Percentiles rank a stretch among this genome's conserved stretches.
Evolutionary conservation across 2,888 invertebrate genomes (phyloP).

Genomic region (Celastrina argiolus): DNA sequence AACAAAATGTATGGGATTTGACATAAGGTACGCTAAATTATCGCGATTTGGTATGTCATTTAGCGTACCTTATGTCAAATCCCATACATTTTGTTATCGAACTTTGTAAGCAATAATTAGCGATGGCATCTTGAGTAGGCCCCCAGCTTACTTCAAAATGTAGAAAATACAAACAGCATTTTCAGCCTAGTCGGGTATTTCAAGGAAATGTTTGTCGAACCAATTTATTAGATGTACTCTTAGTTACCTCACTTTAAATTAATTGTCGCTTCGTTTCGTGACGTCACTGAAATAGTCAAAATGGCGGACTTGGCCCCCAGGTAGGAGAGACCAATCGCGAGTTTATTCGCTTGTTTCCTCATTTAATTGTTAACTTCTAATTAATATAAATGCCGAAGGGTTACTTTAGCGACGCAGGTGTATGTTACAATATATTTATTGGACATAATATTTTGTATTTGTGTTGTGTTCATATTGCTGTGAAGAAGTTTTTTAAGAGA

Average conservation of each 20-base stretch:
- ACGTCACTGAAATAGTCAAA: constrained; percentile 1
- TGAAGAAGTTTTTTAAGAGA: too few relatives aligned
- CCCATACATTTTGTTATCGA: too few relatives aligned
- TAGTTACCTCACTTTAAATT: not conserved
- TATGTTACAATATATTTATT: too few relatives aligned
- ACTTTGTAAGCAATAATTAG: too few relatives aligned
- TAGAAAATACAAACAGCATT: not conserved
- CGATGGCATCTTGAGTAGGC: too few relatives aligned
- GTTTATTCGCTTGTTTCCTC: not conserved
- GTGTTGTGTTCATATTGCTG: too few relatives aligned
- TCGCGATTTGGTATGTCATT: too few relatives aligned
- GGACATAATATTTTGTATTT: too few relatives aligned
- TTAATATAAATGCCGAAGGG: not conserved
- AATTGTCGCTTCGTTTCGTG: constrained; percentile 6
- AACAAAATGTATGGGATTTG: too few relatives aligned
- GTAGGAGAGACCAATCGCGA: not conserved
- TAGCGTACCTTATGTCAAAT: too few relatives aligned
- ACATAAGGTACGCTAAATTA: too few relatives aligned
- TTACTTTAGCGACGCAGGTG: not conserved
- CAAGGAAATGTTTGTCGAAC: not conserved
- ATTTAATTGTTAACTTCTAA: not conserved
- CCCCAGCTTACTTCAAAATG: too few relatives aligned
- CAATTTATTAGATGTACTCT: not conserved
- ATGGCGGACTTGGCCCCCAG: constrained; percentile 4
- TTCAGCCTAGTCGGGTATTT: not conserved